A percentile compares a stretch with the other conserved stretches of the same genome.
These are phyloP conservation scores for Lycocorax pyrrhopterus DNA, from an alignment of 2,113 vertebrate genomes.

Conservation along the genomic window DNA sequence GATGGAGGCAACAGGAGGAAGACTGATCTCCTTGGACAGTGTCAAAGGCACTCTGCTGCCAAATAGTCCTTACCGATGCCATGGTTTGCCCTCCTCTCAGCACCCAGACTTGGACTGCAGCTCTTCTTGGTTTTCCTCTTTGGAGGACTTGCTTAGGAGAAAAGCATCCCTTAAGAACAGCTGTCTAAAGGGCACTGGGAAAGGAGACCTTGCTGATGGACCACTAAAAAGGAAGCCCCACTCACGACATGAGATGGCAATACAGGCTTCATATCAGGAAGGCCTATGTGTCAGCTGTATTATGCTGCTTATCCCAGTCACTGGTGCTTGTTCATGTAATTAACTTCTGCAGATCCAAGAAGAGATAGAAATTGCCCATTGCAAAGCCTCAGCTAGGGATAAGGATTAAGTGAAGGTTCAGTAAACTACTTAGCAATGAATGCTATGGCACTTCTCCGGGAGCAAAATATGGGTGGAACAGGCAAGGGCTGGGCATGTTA, in stretches of 20 bases:
- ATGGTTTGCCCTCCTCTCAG: background rate
- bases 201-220: background rate
- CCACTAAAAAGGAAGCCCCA: background rate
- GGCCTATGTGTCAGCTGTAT: background rate
- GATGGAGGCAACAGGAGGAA: background rate
- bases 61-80: background rate
- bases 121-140: background rate
- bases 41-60: background rate
- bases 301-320: background rate
- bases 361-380: background rate
- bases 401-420: background rate
- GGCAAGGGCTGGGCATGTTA: background rate
- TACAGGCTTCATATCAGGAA: background rate
- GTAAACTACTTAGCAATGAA: background rate
- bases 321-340: background rate
- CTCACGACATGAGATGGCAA: background rate
- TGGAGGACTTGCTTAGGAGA: background rate
- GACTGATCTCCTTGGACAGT: accelerated
- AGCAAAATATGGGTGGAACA: background rate
- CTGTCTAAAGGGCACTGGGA: background rate
- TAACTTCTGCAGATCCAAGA: background rate
- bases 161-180: background rate
- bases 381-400: background rate
- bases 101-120: background rate
- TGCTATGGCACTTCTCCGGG: background rate